Base-by-base conservation (phyloP, 1,140 invertebrate species). In the Sitobion miscanthi region DNA sequence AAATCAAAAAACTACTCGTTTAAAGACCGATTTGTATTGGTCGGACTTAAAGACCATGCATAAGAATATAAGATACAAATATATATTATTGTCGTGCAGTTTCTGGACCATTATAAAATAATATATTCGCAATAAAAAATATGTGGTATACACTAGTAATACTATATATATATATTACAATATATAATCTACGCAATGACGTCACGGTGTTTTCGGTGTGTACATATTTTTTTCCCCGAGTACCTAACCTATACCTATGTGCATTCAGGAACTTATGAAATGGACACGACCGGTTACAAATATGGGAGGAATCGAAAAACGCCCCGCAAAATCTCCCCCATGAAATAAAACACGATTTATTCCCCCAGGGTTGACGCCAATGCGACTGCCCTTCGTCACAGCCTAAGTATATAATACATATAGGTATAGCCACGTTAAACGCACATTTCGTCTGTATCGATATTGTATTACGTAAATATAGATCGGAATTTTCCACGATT, bases 271-370 rank as follows among this genome's bases (percentile, higher is more conserved):
- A 83, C 38, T 42, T 42, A 85, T 45, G 8, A 86, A 47, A 47
- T 45, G 49, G 30, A 86, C 45, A 47, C 52, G 52, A 89, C 88
- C 35, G 52, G 52, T 57, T 77, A n/a, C 4, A 77, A 89, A 89
- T 38, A 89, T 35, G 88, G 88, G 88, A 89, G 49, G 88, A 89
- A 57, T 54, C 52, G 21, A 57, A 89, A 89, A 89, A 54, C 88
- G 88, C 88, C 88, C 52, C 9, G 23, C 52, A 54, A 54, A 89
- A 89, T 89, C 87, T 38, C n/a, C 8, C 49, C 20, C 20, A 8
- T 2, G 35, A 89, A 89, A 89, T 20, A 38, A 89, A 25, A 52
- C 30, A 52, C n/a, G 1, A 88, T 52, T 52, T 54, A 49, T 35
- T 87, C 35, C n/a, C 49, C 49, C 45, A 14, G 83, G 42, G 21